Base-by-base conservation (phyloP, 2,888 invertebrate species). In the Augochlorella aurata region DNA sequence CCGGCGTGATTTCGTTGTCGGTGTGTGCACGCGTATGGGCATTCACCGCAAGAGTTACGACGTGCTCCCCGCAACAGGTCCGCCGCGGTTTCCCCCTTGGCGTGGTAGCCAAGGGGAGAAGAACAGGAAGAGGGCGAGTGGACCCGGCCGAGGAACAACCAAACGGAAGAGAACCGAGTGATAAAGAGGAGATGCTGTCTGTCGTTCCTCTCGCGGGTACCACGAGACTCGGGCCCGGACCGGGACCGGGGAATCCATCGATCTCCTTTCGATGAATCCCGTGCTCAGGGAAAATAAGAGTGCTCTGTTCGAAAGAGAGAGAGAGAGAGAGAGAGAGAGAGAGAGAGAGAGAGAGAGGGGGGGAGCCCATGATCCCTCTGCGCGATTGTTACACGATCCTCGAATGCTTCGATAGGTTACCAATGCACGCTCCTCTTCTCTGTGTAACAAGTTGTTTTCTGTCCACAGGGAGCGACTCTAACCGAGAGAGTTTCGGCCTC, bases 1-100 rank as follows among this genome's bases (percentile, higher is more conserved):
- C 74, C 76, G 72, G 54, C 73, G 78, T 76, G 85, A 87, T 86
- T 85, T 75, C 76, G 49, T 52, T n/a, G 67, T 77, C 74, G 74
- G 73, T 63, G 71, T 63, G 71, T 79, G 83, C 66, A 77, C 68
- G 82, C 84, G 81, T 81, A 77, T 77, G 83, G 71, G 77, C 78
- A 85, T 87, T 82, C 82, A 75, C 85, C 84, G 78, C 84, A 87
- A 88, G 87, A 88, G 87, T 88, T 88, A 88, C 86, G 88, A 88
- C 80, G 77, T 83, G 77, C 81, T 87, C 84, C 84, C 84, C 85
- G 90, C 89, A 90, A 90, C 90, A 90, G 89, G 90, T 90, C 87
- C 85, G 82, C 79, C 86, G 88, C 78, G 88, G 87, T 89, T 89
- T 84, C 74, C 77, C 86, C 86, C 79, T 88, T 89, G 87, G 87